phyloP scores from a whole-genome alignment of 2,797 vertebrate genomes.

The Chelmon rostratus region DNA sequence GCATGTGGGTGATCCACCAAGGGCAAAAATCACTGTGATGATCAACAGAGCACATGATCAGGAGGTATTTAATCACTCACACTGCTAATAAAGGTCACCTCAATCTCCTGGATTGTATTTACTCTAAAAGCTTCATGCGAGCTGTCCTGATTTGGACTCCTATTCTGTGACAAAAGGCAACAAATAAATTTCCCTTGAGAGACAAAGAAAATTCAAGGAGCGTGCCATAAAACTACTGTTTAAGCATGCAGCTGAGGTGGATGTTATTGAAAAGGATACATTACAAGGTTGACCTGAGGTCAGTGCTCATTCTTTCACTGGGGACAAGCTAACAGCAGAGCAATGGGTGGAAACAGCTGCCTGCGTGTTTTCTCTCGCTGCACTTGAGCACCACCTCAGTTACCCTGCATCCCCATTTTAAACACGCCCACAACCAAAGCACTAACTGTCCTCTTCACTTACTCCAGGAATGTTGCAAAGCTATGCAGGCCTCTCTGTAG shows the following conservation, averaged over 20 bases:
- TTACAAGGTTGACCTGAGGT: slow-evolving; percentile 80
- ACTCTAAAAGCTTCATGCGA: slow-evolving; percentile 39
- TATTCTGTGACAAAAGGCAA: slow-evolving; percentile 69
- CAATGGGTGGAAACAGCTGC: slow-evolving; percentile 64
- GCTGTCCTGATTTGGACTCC: slow-evolving; percentile 56
- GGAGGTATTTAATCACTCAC: slow-evolving; percentile 43
- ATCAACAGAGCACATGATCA: slow-evolving; percentile 19
- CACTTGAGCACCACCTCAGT: slow-evolving; percentile 59
- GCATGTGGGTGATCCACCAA: slow-evolving; percentile 1
- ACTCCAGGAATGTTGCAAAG: slow-evolving; percentile 72
- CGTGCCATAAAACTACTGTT: slow-evolving; percentile 78
- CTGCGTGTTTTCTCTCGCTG: slow-evolving; percentile 54
- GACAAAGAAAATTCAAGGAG: slow-evolving; percentile 67
- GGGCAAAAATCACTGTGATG: slow-evolving; percentile 10
- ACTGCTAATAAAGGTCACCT: slow-evolving; percentile 43
- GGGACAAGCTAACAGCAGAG: slow-evolving; percentile 56
- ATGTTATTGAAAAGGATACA: slow-evolving; percentile 83
- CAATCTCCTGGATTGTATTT: slow-evolving; percentile 42
- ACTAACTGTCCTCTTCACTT: slow-evolving; percentile 65
- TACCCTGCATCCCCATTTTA: slow-evolving; percentile 56
- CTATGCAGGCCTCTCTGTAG: slow-evolving; percentile 49
- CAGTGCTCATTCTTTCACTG: slow-evolving; percentile 63
- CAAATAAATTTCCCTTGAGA: slow-evolving; percentile 70
- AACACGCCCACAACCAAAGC: slow-evolving; percentile 70
- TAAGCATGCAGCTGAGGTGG: slow-evolving; percentile 70